Conservation (phyloP, 2,113 vertebrate genomes). For the Poeciliopsis turrubarensis region DNA sequence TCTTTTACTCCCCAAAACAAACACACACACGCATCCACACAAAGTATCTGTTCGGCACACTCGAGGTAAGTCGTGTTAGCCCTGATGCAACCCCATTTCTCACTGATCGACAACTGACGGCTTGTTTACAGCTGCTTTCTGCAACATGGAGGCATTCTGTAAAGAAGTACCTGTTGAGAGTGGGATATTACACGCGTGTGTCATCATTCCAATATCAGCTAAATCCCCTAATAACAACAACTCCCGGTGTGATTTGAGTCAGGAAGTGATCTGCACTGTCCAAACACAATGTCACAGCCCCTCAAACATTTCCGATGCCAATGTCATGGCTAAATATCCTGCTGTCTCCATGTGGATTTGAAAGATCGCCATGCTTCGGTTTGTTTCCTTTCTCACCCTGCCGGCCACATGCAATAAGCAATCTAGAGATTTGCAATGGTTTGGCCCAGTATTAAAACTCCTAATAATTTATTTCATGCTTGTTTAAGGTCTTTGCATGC, state of each 20-base stretch:
- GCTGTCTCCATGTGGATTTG: constrained; percentile 68
- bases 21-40: constrained; percentile 26
- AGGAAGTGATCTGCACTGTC: constrained; percentile 64
- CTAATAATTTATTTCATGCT: constrained; percentile 80
- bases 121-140: constrained; percentile 39
- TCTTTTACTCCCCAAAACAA: neutral
- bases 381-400: constrained; percentile 46
- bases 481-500: constrained; percentile 78
- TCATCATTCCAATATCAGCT: constrained; percentile 50
- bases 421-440: constrained; percentile 75
- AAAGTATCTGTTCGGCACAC: constrained; percentile 53
- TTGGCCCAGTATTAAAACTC: constrained; percentile 54
- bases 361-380: constrained; percentile 64
- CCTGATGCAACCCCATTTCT: constrained; percentile 31
- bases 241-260: constrained; percentile 46
- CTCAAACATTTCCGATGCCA: constrained; percentile 61
- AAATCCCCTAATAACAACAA: constrained; percentile 57
- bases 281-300: constrained; percentile 67
- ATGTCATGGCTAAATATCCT: constrained; percentile 59
- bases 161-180: constrained; percentile 40
- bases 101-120: constrained; percentile 35
- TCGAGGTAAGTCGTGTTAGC: constrained; percentile 6
- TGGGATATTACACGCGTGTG: constrained; percentile 55
- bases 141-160: constrained; percentile 8
- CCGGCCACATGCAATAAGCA: constrained; percentile 60